Base-by-base conservation (phyloP, 1,140 invertebrate genomes). In the Magallana angulata region DNA sequence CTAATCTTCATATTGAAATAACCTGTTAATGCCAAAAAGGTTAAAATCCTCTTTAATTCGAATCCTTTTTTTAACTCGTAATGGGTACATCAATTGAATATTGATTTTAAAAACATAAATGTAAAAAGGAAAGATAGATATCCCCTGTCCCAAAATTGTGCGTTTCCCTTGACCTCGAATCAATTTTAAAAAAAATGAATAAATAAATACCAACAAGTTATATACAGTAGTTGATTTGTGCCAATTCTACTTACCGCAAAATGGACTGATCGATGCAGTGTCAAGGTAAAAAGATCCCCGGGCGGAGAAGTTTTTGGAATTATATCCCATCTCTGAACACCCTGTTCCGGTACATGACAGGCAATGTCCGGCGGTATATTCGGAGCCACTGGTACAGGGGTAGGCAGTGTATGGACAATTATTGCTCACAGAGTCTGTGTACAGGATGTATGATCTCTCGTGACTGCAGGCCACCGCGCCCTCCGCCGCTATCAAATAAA, bases 391-490 rank as follows among this genome's bases (percentile, higher is more conserved):
- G 8, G 88, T 80, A 87, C 93, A 93, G 36, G 97, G 96, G 57
- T 98, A 96, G 0, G 96, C 96, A 88, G 96, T 93, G 92, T 97
- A 98, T 0, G 97, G 96, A 92, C 98, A 98, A 0, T 95, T 92
- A 1, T 95, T 90, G 24, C 97, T 97, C 76, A 99, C 97, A 84
- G 97, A 98, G 94, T 98, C 98, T 0, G 96, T 97, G 93, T 98
- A 98, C 11, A 97, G 96, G 94, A 97, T 97, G 88, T 98, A 97
- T 18, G 97, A 97, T 91, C 97, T 95, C 12, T 97, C 96, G 92
- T 98, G 97, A 93, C 97, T 98, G 92, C 97, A 98, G 16, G 97
- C 97, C 0, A 97, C 96, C 1, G 90, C 85, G 3, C 88, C 91
- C 57, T 91, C 90, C 11, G 82, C 90, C 82, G 91, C 92, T 93